Evolutionary conservation across 2,797 vertebrate species (phyloP).

Genomic region (Simalia tracyae): DNA sequence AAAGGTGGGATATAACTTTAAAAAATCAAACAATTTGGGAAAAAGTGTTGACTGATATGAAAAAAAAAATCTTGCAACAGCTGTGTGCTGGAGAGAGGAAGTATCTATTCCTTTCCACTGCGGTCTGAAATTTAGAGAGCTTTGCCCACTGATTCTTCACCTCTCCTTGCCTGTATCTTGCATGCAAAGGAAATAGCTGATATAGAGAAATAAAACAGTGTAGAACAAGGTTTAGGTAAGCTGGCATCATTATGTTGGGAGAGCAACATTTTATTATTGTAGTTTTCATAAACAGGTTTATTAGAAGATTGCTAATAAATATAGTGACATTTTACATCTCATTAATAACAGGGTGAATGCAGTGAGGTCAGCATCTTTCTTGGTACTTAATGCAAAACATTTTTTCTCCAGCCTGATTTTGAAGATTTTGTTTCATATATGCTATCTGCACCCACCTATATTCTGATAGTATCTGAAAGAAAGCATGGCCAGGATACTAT

Average conservation of each 20-base stretch:
- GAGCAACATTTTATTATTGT: background rate
- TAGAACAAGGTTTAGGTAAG: background rate
- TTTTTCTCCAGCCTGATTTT: constrained; percentile 72
- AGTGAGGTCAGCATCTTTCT: background rate
- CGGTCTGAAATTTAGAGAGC: too few relatives aligned
- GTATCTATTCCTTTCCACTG: too few relatives aligned
- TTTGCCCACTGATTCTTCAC: too few relatives aligned
- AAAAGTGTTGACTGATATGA: too few relatives aligned
- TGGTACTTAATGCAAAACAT: background rate
- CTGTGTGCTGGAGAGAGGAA: background rate
- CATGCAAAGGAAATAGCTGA: background rate
- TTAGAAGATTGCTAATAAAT: background rate
- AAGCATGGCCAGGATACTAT: background rate
- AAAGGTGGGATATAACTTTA: too few relatives aligned
- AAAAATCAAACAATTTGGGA: too few relatives aligned
- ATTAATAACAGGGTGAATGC: background rate
- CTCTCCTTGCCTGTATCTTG: background rate
- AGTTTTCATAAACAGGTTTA: background rate
- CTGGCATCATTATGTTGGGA: background rate
- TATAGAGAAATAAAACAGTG: background rate
- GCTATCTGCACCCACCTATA: constrained; percentile 62
- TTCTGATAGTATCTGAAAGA: constrained; percentile 64
- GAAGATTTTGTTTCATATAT: constrained; percentile 71
- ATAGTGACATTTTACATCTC: background rate
- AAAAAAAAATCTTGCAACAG: too few relatives aligned